A percentile compares a stretch with the other conserved stretches of the same genome.
Evolutionary conservation across 2,797 vertebrate genomes (phyloP).

Genomic region (Gymnopithys bicolor): DNA sequence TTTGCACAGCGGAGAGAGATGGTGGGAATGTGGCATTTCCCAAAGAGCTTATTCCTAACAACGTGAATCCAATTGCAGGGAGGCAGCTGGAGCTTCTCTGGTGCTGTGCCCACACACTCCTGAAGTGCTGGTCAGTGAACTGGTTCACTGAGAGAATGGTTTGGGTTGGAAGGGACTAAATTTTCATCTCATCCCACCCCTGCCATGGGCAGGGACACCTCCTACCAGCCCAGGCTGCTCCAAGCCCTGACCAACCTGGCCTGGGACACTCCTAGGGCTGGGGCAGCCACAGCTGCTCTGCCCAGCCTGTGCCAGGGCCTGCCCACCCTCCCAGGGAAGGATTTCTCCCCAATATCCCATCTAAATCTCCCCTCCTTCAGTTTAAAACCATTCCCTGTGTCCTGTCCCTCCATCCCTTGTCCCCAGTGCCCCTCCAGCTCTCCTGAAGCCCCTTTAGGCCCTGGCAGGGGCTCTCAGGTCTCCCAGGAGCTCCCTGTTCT

Average conservation of each 20-base stretch:
- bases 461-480: fast-evolving
- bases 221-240: neutral
- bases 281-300: neutral
- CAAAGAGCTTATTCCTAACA: neutral
- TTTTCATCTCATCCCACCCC: neutral
- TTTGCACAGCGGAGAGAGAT: neutral
- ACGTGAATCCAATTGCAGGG: neutral
- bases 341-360: neutral
- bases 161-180: neutral
- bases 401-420: neutral
- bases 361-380: fast-evolving
- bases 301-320: neutral
- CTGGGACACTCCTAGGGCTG: neutral
- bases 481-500: neutral
- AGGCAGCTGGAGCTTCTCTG: neutral
- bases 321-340: neutral
- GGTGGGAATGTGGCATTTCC: neutral
- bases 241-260: neutral
- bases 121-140: neutral
- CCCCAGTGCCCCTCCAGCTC: neutral
- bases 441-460: neutral
- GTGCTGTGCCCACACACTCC: neutral
- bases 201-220: neutral
- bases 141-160: neutral
- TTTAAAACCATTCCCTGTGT: neutral